Conservation (phyloP, 53 echinoderm and acorn worm genomes). For the Patiria pectinifera region DNA sequence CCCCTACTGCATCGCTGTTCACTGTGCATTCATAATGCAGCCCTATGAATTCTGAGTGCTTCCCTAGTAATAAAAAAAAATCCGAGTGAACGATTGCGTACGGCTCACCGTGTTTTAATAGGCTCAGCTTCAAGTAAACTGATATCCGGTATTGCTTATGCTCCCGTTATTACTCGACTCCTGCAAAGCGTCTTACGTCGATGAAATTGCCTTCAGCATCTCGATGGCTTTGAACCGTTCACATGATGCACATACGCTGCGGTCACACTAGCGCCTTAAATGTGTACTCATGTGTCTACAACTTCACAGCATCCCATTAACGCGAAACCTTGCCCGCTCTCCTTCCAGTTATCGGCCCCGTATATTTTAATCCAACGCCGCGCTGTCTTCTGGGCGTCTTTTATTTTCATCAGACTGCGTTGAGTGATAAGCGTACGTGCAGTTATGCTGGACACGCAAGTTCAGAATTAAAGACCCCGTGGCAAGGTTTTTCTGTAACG, state of each 20-base stretch:
- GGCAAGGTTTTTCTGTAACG: neutral
- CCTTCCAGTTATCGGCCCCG: neutral
- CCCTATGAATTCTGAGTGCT: too few relatives aligned
- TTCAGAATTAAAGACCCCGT: neutral
- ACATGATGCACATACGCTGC: neutral
- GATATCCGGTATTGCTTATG: too few relatives aligned
- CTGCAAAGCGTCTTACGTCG: neutral
- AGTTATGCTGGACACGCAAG: neutral
- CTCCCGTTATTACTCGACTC: neutral
- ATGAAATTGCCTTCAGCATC: neutral
- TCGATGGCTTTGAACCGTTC: neutral
- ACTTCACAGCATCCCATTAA: neutral
- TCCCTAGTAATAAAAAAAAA: too few relatives aligned
- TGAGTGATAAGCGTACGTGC: neutral
- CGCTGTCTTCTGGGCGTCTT: neutral
- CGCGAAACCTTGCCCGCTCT: neutral
- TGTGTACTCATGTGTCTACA: neutral
- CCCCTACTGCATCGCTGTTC: too few relatives aligned
- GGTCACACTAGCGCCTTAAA: too few relatives aligned
- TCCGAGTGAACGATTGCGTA: too few relatives aligned
- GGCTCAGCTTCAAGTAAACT: too few relatives aligned
- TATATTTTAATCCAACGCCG: conserved; percentile 3
- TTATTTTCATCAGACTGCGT: neutral
- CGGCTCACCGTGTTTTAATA: too few relatives aligned
- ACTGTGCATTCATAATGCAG: neutral